phyloP scores from a whole-genome alignment of 1,140 invertebrate species.

The Adoxophyes honmai region DNA sequence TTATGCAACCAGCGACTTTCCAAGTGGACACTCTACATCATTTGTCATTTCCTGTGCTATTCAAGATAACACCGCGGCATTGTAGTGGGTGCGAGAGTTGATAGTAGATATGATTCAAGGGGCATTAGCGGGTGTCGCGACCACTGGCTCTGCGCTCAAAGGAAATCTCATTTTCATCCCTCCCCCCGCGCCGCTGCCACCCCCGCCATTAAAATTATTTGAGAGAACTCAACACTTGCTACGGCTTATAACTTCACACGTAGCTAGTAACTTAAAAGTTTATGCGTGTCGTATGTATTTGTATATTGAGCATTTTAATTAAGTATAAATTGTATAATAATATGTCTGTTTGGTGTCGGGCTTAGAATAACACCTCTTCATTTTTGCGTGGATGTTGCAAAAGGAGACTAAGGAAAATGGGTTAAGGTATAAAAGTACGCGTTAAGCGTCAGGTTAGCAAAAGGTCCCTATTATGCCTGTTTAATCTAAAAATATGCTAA shows the following conservation, averaged over 20 bases:
- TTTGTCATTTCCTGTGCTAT: neutral
- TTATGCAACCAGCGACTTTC: neutral
- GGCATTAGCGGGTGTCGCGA: slow-evolving; percentile 45
- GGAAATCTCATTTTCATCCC: slow-evolving; percentile 68
- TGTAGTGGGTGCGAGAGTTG: neutral
- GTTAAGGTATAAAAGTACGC: too few relatives aligned
- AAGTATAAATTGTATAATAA: too few relatives aligned
- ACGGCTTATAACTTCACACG: slow-evolving; percentile 9
- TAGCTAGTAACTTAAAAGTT: too few relatives aligned
- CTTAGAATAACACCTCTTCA: too few relatives aligned
- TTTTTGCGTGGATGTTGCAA: too few relatives aligned
- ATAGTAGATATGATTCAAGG: slow-evolving; percentile 49
- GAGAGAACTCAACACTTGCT: slow-evolving; percentile 56
- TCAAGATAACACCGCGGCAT: neutral
- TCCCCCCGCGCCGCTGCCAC: slow-evolving; percentile 20
- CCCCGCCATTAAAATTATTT: slow-evolving; percentile 68
- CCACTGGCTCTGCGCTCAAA: slow-evolving; percentile 57
- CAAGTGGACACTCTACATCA: slow-evolving; percentile 1
- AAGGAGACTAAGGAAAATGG: too few relatives aligned
- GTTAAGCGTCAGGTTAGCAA: too few relatives aligned
- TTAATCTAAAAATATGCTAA: too few relatives aligned
- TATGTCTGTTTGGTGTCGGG: too few relatives aligned
- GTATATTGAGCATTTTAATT: too few relatives aligned
- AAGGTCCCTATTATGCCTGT: too few relatives aligned
- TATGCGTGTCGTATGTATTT: too few relatives aligned